Base-by-base conservation (phyloP, 2,113 vertebrate species). In the Eurystomus gularis region DNA sequence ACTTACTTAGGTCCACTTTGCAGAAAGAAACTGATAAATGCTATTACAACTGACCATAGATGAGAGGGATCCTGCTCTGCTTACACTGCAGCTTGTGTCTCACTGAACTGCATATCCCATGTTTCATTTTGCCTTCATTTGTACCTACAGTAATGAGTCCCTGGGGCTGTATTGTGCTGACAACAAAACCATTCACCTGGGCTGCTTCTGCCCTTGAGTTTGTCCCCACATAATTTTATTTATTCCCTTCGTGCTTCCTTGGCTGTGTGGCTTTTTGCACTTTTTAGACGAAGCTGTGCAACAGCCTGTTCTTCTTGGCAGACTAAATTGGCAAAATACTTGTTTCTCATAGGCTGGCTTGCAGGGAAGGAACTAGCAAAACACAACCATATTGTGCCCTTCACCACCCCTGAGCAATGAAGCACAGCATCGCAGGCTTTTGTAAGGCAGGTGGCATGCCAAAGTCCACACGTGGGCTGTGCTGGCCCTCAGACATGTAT, bases 271-370 rank as follows among this genome's bases (percentile, higher is more conserved):
- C 88, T 64, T 87, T 94, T 95, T 94, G 65, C 58, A 64, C 52
- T 65, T 89, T 79, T 82, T 79, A 95, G 86, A 82, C 86, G 73
- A 97, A 95, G 81, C 95, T 96, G 73, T 94, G 86, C 70, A 95
- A 71, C 65, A 86, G 93, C 89, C 89, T 97, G 94, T 71, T 91
- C 70, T 84, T 89, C 68, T 5, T 95, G 93, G 84, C 90, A 90
- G 23, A 10, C 49, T 80, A 6, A 82, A 88, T 6, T 87, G 84
- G 44, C 87, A 79, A 85, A 89, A 29, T 80, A 37, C 3, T 72
- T 81, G 37, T 76, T 91, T 89, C 75, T 70, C 8, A 8, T 11
- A 65, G 58, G 62, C 77, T 87, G 40, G 19, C 40, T 69, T 57
- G 46, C 42, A 44, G 61, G 54, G 49, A 91, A 79, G 39, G 87